A percentile compares a stretch with the other conserved stretches of the same genome.
Evolutionary conservation across 2,888 invertebrate species (phyloP).

Genomic region (Pristionchus exspectatus): DNA sequence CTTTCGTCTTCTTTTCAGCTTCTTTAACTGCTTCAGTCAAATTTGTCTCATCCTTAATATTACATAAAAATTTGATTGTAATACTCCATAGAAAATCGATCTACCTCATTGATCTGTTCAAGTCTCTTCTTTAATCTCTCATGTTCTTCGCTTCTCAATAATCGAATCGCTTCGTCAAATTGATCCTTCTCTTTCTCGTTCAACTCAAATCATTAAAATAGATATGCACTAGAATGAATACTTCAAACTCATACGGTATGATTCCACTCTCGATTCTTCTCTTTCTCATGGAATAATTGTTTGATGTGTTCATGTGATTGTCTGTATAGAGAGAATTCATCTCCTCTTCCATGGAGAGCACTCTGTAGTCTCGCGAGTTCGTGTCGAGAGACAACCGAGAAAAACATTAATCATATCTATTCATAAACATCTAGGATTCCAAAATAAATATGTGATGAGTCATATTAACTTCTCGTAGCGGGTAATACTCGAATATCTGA

Average conservation of each 20-base stretch:
- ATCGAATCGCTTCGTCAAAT: constrained; percentile 65
- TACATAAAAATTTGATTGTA: not conserved
- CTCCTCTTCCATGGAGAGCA: constrained; percentile 65
- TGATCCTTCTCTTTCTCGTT: constrained; percentile 64
- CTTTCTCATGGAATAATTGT: constrained; percentile 56
- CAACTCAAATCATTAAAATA: constrained; percentile 59
- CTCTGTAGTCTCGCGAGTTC: constrained; percentile 66
- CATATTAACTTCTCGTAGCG: too few species aligned
- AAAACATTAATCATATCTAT: not conserved
- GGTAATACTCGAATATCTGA: too few species aligned
- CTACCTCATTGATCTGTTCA: constrained; percentile 65
- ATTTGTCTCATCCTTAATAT: constrained; percentile 48
- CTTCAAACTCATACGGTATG: not conserved
- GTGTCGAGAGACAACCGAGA: constrained; percentile 67
- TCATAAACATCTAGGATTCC: too few species aligned
- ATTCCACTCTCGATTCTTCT: constrained; percentile 11
- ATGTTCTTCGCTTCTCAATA: constrained; percentile 65
- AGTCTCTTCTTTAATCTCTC: constrained; percentile 66
- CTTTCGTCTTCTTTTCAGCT: constrained; percentile 49
- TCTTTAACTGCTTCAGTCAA: constrained; percentile 58
- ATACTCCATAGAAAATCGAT: not conserved
- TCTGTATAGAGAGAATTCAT: constrained; percentile 58
- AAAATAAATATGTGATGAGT: too few species aligned
- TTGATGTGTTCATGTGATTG: constrained; percentile 51
- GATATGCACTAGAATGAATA: not conserved